Percentiles rank a stretch among this genome's conserved stretches.
Evolutionary conservation across 2,888 invertebrate species (phyloP).

Genomic region (Cacoxenus indagator): DNA sequence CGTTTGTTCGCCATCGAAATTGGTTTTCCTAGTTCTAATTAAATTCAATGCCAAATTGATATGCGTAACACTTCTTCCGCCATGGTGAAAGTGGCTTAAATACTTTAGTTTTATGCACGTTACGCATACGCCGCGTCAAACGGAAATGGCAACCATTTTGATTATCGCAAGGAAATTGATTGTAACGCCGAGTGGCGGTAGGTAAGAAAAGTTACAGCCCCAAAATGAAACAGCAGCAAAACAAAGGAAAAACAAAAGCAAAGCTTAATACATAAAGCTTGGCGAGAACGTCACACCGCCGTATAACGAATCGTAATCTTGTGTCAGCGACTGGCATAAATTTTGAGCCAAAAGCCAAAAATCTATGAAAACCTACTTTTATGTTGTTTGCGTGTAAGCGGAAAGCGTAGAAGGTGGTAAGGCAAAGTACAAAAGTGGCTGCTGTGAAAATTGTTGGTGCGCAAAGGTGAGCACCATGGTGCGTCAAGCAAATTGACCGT

Average conservation of each 20-base stretch:
- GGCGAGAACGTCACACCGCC: too few relatives aligned
- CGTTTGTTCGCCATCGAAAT: too few relatives aligned
- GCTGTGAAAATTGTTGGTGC: conserved; percentile 13
- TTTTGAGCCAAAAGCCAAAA: conserved; percentile 39
- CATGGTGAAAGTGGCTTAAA: background rate
- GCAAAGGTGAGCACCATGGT: background rate
- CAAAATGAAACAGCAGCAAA: background rate
- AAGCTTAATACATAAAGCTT: background rate
- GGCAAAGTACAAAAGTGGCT: too few relatives aligned
- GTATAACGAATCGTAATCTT: background rate
- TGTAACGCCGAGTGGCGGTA: background rate
- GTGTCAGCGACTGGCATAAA: conserved; percentile 10
- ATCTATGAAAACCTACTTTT: conserved; percentile 48
- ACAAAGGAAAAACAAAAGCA: background rate
- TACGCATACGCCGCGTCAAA: background rate
- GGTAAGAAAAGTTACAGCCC: too few relatives aligned
- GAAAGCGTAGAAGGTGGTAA: too few relatives aligned
- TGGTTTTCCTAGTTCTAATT: too few relatives aligned
- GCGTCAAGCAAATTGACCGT: background rate
- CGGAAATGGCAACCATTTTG: background rate
- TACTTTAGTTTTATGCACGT: background rate
- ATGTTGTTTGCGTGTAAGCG: background rate
- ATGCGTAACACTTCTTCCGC: too few relatives aligned
- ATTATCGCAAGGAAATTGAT: background rate
- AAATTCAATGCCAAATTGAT: too few relatives aligned